A percentile compares a stretch with the other conserved stretches of the same genome.
These are phyloP conservation scores for Pao palembangensis DNA, from an alignment of 2,113 vertebrate genomes.

Conservation along the genomic window DNA sequence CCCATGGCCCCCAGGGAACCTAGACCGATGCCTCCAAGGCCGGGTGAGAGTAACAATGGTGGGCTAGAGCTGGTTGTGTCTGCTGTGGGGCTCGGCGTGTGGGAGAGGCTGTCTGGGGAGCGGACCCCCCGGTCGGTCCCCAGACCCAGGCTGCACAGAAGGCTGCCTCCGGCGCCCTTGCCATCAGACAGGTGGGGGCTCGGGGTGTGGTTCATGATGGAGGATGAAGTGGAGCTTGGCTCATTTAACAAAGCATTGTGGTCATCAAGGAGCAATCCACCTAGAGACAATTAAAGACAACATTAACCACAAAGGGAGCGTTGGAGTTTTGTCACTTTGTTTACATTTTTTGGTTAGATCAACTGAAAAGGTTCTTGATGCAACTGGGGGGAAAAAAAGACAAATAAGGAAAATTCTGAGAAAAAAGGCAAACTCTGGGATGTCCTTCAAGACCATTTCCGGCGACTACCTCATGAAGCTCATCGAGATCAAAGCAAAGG, in stretches of 20 bases:
- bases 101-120: conserved; percentile 79
- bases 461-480: no score
- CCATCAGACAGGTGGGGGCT: conserved; percentile 75
- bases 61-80: conserved; percentile 86
- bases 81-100: conserved; percentile 82
- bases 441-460: no score
- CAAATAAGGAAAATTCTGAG: no score
- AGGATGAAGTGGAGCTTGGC: conserved; percentile 2
- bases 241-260: conserved; percentile 45
- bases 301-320: background rate
- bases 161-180: conserved; percentile 54
- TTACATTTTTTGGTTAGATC: no score
- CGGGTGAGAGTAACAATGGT: conserved; percentile 73
- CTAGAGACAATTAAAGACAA: conserved; percentile 31
- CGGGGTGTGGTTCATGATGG: conserved; percentile 77
- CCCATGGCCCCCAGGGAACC: conserved; percentile 64
- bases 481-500: no score
- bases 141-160: conserved; percentile 82
- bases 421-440: no score
- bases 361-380: no score
- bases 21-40: conserved; percentile 72
- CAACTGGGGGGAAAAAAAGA: no score
- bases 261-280: conserved; percentile 11
- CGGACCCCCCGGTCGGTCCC: conserved; percentile 80
- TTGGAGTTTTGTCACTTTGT: no score